Base-by-base conservation (phyloP, 1,140 invertebrate genomes). In the Harlomillsia oculata region DNA sequence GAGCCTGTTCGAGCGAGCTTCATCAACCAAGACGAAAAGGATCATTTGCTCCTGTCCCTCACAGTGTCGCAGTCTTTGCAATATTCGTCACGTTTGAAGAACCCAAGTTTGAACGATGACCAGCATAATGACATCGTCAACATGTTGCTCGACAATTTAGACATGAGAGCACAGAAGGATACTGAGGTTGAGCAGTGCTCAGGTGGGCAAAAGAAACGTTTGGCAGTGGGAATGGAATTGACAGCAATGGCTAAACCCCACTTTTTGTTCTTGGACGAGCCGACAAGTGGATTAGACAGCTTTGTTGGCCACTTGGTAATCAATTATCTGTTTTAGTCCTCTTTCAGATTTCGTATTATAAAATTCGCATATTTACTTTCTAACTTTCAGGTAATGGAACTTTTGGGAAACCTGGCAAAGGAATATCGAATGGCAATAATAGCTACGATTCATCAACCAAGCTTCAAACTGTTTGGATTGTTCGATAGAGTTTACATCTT, bases 231-330 rank as follows among this genome's bases (percentile, higher is more conserved):
- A 0, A 14, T 53, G 41, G 56, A 59, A 18, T 29, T 59, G 16
- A 30, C 50, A 2, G 21, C 29, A 1, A 43, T 25, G 14, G 1
- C 16, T 2, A 59, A 59, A 29, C 56, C 56, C 2, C 25, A 59
- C 34, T 53, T 46, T 28, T 26, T 59, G 1, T 23, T 59, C 1
- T 34, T 59, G 11, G 56, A 59, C 32, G 56, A 59, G 16, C 49
- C 50, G 0, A 44, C 39, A 0, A 53, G 26, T 2, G 50, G 56
- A 20, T 46, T 59, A 20, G 56, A 59, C 16, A 59, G 56, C 32
- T 39, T n/a, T 43, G 30, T 20, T n/a, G 56, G 49, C 23, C 29
- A 20, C 13, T 20, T 36, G 16, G 56, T 59, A 48, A 51, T 5
- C 16, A 18, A 16, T 41, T 41, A 11, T 5, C 11, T 9, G 3